phyloP scores from a whole-genome alignment of 35 echinoderm and acorn worm species.

The Lytechinus variegatus region DNA sequence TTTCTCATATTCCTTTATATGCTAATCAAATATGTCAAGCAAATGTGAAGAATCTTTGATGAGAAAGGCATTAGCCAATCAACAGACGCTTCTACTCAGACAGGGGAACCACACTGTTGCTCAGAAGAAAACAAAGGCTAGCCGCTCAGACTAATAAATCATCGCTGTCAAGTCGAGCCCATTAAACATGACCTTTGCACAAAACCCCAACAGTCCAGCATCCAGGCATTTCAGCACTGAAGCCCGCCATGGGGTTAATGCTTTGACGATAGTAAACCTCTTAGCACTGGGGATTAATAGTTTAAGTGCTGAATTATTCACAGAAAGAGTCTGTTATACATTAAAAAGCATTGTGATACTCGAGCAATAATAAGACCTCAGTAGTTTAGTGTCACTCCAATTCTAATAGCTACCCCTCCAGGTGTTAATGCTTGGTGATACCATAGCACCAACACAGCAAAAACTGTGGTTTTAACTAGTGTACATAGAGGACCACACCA shows the following conservation, averaged over 20 bases:
- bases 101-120: background rate
- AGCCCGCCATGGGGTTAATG: background rate
- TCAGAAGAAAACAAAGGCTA: background rate
- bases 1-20: too few relatives aligned
- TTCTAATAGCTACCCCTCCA: too few relatives aligned
- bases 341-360: too few relatives aligned
- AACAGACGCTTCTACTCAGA: background rate
- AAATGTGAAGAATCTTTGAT: too few relatives aligned
- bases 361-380: too few relatives aligned
- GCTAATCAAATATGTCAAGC: too few relatives aligned
- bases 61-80: background rate
- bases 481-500: too few relatives aligned
- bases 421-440: too few relatives aligned
- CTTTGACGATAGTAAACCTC: background rate
- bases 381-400: too few relatives aligned
- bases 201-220: background rate
- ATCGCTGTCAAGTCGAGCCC: background rate
- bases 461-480: too few relatives aligned
- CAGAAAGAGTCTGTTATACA: too few relatives aligned
- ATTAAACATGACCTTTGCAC: conserved; percentile 7
- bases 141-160: conserved; percentile 17
- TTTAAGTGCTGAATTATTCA: background rate
- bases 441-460: too few relatives aligned
- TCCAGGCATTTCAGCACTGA: background rate
- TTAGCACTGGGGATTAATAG: background rate